These are phyloP conservation scores for Busseola fusca DNA, from an alignment of 2,888 invertebrate species.

Conservation along the genomic window DNA sequence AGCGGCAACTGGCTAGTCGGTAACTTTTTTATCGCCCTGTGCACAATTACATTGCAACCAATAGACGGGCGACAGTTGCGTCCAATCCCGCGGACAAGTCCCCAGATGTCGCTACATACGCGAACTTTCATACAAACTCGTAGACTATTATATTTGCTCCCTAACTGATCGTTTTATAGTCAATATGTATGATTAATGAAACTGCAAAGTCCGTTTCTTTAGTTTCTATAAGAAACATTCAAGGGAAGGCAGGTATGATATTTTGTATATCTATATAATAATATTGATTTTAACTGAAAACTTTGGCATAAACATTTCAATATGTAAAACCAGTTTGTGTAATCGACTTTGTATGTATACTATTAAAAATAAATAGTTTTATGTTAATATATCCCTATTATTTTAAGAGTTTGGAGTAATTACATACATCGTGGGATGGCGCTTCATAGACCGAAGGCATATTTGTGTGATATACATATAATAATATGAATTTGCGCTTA, in stretches of 20 bases:
- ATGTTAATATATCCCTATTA: not conserved
- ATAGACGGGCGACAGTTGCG: not conserved
- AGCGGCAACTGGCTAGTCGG: no score
- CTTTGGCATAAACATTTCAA: not conserved
- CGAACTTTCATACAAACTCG: not conserved
- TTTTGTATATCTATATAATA: slow-evolving; percentile 4
- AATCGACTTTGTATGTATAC: slow-evolving; percentile 1
- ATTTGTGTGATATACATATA: not conserved
- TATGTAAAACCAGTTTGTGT: not conserved
- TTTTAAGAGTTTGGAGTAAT: not conserved
- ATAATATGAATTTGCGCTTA: not conserved
- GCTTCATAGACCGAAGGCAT: not conserved
- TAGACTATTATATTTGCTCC: not conserved
- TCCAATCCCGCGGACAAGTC: not conserved
- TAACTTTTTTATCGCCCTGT: not conserved
- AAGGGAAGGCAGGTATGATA: not conserved
- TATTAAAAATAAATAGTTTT: not conserved
- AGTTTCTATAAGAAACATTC: not conserved
- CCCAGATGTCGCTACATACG: not conserved
- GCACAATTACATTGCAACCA: not conserved
- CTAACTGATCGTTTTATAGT: not conserved
- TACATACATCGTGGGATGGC: not conserved
- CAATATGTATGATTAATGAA: slow-evolving; percentile 1
- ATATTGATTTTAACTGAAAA: not conserved
- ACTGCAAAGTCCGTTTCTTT: not conserved